Base-by-base conservation (phyloP, 2,888 invertebrate species). In the Hipparchia sbordonii region DNA sequence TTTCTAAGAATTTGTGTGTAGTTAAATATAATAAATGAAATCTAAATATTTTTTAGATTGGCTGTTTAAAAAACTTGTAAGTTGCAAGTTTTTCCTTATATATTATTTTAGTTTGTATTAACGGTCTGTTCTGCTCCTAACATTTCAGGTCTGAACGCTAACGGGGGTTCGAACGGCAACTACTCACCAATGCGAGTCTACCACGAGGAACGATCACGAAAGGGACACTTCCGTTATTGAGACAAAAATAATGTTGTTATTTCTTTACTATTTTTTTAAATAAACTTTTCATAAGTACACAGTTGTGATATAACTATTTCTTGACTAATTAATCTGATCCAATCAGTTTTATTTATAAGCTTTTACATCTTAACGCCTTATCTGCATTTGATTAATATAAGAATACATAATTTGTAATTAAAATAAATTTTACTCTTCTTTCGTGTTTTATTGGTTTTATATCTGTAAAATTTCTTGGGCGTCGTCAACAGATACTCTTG, bases 161-260 rank as follows among this genome's bases (percentile, higher is more conserved):
- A 95, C 78, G 94, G 94, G 70, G 88, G 88, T 45, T 89, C 94
- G 2, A 96, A 96, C 81, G 96, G 97, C 70, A 96, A 95, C 76
- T 97, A 97, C 84, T 96, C 97, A 13, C 97, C 97, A 1, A 94
- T 97, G 85, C 93, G 97, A 80, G 97, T 97, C 10, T 97, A 97
- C 84, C 97, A 97, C 88, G 97, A 97, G 83, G 96, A 96, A 82
- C 94, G 96, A 82, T 97, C 96, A 76, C 95, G 96, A 84, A 97
- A 97, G 89, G 97, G 97, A 75, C 97, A 97, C 85, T 97, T 97
- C 93, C 95, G 97, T 87, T 97, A 97, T 89, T 97, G 94, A 95
- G 76, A 74, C 69, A 76, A 61, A 72, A 63, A 63, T 5, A 12
- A 12, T 54, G 54, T 57, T 57, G 57, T 23, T 23, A 8, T 57